Conservation (phyloP, 64 coral and sea anemone species). For the Pocillopora verrucosa region DNA sequence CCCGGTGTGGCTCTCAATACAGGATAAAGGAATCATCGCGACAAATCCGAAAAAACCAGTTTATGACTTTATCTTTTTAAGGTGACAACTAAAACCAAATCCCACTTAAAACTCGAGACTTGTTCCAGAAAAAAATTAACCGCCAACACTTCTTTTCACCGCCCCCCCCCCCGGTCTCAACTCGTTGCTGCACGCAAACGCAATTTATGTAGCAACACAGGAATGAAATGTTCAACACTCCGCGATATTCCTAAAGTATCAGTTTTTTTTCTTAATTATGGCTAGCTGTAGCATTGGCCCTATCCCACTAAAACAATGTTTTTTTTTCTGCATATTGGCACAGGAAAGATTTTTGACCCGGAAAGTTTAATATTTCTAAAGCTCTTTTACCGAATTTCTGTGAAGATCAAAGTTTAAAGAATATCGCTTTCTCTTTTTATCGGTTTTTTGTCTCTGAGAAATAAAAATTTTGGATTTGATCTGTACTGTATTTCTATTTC, state of each 20-base stretch:
- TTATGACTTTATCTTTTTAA: constrained; percentile 7
- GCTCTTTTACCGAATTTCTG: background rate
- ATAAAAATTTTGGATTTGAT: background rate
- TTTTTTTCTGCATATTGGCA: background rate
- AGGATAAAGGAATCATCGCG: background rate
- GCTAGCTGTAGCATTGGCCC: background rate
- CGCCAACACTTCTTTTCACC: background rate
- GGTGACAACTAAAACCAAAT: background rate
- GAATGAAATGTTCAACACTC: background rate
- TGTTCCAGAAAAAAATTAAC: background rate
- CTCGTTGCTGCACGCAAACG: constrained; percentile 1
- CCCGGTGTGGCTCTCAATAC: background rate
- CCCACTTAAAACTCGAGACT: constrained; percentile 6
- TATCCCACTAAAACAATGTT: background rate
- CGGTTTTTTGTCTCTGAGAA: too few relatives aligned
- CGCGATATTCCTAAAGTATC: too few relatives aligned
- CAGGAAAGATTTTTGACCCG: background rate
- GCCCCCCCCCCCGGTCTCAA: background rate
- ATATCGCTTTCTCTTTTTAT: background rate
- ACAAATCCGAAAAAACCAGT: constrained; percentile 21
- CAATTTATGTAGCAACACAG: background rate
- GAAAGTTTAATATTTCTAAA: background rate
- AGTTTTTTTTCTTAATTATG: too few relatives aligned
- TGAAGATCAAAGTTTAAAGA: background rate
- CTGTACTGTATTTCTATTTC: too few relatives aligned